Base-by-base conservation (phyloP, 2,113 vertebrate species). In the Andinoacara biseriatus region DNA sequence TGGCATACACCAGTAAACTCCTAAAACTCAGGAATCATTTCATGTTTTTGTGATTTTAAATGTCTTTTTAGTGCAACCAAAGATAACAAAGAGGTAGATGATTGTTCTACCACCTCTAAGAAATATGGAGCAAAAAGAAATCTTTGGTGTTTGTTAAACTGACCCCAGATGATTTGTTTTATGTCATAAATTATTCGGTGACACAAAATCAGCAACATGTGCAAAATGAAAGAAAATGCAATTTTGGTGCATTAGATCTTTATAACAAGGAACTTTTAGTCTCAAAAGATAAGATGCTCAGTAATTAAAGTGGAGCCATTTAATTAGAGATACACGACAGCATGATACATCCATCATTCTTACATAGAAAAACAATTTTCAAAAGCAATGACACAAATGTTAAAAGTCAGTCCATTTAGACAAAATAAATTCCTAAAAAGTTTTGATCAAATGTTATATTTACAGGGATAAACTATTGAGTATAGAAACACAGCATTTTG, bases 21-120 rank as follows among this genome's bases (percentile, higher is more conserved):
- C 22, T 58, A 14, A 20, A 43, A 20, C 24, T 60, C 33, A 5
- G 35, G 33, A 61, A 46, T 38, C 33, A 74, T 40, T 22, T 15
- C 26, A 14, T 58, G 40, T 40, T 54, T 52, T 72, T 83, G 63
- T 82, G 69, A 57, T 58, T 74, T 61, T 52, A 40, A 57, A 46
- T 74, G 18, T 56, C 10, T 26, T 63, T 72, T 83, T 9, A 69
- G 69, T 38, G 24, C 46, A 72, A 20, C 14, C n/a, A 74, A 57
- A 80, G 18, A 33, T 24, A 58, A 49, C 52, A 54, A 24, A 60
- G 58, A 29, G 13, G 61, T 31, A 18, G 29, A 20, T 18, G 2
- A 15, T 49, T 43, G 17, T 14, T 57, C 22, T n/a, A 2, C 9
- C 15, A 9, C 40, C 14, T 58, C 14, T 33, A 29, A 3, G 20